Conservation (phyloP, 2,888 invertebrate genomes). For the Macroteleia sp. region DNA sequence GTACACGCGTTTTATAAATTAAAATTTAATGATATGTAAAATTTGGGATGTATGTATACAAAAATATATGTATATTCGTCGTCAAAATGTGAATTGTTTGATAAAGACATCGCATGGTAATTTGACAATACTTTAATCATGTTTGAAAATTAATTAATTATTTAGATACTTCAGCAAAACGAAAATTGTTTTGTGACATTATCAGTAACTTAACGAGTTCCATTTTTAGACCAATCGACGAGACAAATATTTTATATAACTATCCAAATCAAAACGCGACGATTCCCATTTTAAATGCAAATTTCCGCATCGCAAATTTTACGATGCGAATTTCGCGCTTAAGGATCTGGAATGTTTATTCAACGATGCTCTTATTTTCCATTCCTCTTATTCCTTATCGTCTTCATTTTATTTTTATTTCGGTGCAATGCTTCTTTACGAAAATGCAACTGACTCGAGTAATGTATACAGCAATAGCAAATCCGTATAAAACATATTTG, state of each 20-base stretch:
- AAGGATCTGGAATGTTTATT: conserved; percentile 42
- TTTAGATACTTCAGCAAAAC: too few relatives aligned
- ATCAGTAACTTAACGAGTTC: background rate
- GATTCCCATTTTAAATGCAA: conserved; percentile 40
- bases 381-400: conserved; percentile 1
- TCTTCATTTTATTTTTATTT: conserved; percentile 9
- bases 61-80: too few relatives aligned
- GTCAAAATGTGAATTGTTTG: too few relatives aligned
- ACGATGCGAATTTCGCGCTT: conserved; percentile 31
- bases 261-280: conserved; percentile 36
- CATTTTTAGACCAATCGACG: conserved; percentile 28
- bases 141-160: too few relatives aligned
- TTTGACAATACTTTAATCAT: too few relatives aligned
- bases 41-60: too few relatives aligned
- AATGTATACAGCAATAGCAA: conserved; percentile 6
- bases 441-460: conserved; percentile 21
- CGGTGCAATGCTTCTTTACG: conserved; percentile 5
- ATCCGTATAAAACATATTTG: conserved; percentile 27
- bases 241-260: conserved; percentile 30
- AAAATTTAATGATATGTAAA: too few relatives aligned
- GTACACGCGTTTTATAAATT: too few relatives aligned
- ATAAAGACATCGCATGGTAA: too few relatives aligned
- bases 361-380: conserved; percentile 35
- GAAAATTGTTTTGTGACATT: too few relatives aligned
- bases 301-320: conserved; percentile 43